phyloP scores from a whole-genome alignment of 2,113 vertebrate species.

The Corvus hawaiiensis region DNA sequence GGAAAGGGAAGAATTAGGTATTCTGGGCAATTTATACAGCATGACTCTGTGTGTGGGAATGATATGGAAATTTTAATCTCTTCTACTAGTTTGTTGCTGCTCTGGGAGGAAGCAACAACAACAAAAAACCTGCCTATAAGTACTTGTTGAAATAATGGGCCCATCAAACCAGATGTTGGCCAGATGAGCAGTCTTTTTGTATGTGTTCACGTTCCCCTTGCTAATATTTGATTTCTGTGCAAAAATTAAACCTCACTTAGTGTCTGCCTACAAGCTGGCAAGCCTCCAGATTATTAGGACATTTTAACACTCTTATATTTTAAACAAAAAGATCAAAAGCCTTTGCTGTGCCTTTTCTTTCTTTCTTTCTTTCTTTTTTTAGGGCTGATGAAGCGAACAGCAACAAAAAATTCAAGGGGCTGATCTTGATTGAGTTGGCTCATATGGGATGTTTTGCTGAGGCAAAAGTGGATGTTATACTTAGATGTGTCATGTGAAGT shows the following conservation, averaged over 20 bases:
- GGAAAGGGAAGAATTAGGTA: background rate
- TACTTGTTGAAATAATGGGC: conserved; percentile 32
- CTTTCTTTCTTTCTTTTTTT: background rate
- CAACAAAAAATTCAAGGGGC: background rate
- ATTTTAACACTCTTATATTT: background rate
- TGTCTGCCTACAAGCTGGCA: background rate
- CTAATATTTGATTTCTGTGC: conserved; percentile 35
- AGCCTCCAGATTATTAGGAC: background rate
- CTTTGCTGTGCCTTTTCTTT: background rate
- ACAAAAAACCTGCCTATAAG: conserved; percentile 17
- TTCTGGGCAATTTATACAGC: background rate
- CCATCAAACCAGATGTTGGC: conserved; percentile 17
- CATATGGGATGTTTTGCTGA: background rate
- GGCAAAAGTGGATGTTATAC: background rate
- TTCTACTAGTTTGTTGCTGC: conserved; percentile 29
- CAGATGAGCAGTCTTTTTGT: conserved; percentile 21
- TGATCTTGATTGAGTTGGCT: background rate
- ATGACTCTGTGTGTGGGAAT: background rate
- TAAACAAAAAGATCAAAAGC: background rate
- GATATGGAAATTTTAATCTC: conserved; percentile 25
- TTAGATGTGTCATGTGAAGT: background rate
- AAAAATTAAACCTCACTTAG: background rate
- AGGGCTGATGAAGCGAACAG: background rate
- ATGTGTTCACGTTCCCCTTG: background rate
- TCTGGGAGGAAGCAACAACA: conserved; percentile 44